phyloP scores from a whole-genome alignment of 2,113 vertebrate species.

The Hoplias malabaricus region DNA sequence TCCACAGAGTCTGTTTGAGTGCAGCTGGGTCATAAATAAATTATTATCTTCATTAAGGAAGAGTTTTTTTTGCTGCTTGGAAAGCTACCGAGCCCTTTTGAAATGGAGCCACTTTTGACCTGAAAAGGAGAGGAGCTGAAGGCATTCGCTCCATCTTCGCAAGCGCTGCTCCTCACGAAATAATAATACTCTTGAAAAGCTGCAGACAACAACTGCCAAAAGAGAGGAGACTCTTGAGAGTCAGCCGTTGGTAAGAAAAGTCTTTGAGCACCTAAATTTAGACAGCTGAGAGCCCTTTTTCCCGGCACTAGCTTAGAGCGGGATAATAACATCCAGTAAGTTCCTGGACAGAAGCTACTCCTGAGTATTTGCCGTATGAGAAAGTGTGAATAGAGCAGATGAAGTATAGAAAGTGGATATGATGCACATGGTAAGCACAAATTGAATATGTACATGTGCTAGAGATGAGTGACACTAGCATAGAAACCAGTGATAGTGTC shows the following conservation, averaged over 20 bases:
- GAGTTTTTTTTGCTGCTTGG: slow-evolving; percentile 35
- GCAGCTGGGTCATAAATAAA: slow-evolving; percentile 61
- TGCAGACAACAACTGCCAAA: slow-evolving; percentile 46
- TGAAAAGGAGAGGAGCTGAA: slow-evolving; percentile 66
- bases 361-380: slow-evolving; percentile 9
- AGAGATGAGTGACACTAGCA: too few relatives aligned
- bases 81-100: slow-evolving; percentile 66
- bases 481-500: too few relatives aligned
- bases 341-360: slow-evolving; percentile 24
- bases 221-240: slow-evolving; percentile 56
- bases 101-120: slow-evolving; percentile 61
- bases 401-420: neutral
- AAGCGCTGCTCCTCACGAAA: slow-evolving; percentile 67
- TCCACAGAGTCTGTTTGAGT: slow-evolving; percentile 38
- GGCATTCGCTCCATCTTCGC: slow-evolving; percentile 65
- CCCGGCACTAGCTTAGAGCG: slow-evolving; percentile 22
- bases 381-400: neutral
- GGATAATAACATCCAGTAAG: neutral
- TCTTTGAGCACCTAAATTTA: slow-evolving; percentile 32
- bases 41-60: slow-evolving; percentile 66
- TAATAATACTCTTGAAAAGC: slow-evolving; percentile 68
- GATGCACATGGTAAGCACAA: too few relatives aligned
- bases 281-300: slow-evolving; percentile 31
- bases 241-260: slow-evolving; percentile 20
- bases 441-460: too few relatives aligned